Evolutionary conservation across 2,797 vertebrate genomes (phyloP), one percentile per base, ranked within the genome.

Genomic region (Lepidocolaptes lacrymiger): DNA sequence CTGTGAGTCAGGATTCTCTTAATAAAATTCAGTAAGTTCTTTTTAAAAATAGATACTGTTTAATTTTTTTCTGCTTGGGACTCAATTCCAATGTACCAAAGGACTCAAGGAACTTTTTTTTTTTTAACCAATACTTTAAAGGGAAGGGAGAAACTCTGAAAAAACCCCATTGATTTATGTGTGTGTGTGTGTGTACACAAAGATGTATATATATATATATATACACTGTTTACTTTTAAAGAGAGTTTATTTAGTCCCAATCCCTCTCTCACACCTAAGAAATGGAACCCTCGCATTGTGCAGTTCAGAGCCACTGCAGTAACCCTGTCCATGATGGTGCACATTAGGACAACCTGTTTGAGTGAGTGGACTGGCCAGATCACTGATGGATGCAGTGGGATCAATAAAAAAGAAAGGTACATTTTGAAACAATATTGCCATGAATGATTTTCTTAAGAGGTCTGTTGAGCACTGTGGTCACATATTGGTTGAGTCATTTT

Each of bases 161-260:
- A 90, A 86, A 41, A 28, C 41, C 39, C 32, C 13, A 6, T 4
- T 37, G 6, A 14, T 39, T 51, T 51, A 1, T 6, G 2, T 28
- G 7, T 34, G 2, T 49, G 3, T 18, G 5, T 32, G 2, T 41
- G 10, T 22, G 44, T 22, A 22, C 20, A 46, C 21, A 46, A 46
- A 46, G 44, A 22, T 22, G 44, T 32, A 1, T 51, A 3, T 12
- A 3, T 48, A 0, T 68, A 1, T 23, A 2, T 34, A 3, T 44
- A 34, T 11, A 11, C 12, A 32, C 26, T 3, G 23, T 63, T 69
- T 84, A 43, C 8, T 76, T 75, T 87, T 62, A 28, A 43, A 48
- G 10, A 36, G 11, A 43, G 6, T 39, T 62, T 66, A 27, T 80
- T 77, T 71, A 52, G 24, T 58, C 13, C 44, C 19, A 63, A 0